Base-by-base conservation (phyloP, 1,140 invertebrate genomes). In the Drosophila murphyi region DNA sequence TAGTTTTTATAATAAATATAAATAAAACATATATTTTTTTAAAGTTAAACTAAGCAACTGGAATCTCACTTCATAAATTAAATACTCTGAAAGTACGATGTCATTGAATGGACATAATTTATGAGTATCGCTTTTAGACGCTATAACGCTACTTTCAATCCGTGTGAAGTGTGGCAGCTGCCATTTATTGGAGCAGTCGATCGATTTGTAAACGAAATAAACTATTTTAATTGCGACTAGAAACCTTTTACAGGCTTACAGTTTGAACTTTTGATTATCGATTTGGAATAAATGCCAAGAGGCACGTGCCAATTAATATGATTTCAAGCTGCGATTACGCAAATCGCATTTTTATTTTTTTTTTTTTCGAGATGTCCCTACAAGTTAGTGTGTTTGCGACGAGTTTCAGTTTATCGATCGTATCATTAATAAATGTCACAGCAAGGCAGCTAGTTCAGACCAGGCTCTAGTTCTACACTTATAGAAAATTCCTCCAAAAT, bases 371-470 rank as follows among this genome's bases (percentile, higher is more conserved):
- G 50, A 35, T 59, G 43, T 48, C 74, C 5, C 60, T 59, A 43
- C 52, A 71, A 75, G 20, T 20, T 0, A 20, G 60, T 87, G 59
- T 41, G 62, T 87, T 50, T 73, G 52, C 76, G 55, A 72, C 64
- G 81, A 79, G 61, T 78, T 59, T 45, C 43, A 20, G 8, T 20
- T 20, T 20, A 20, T 20, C 20, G 20, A 20, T 47, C 51, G 62
- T 52, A 87, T 80, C 83, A 87, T 87, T 87, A 83, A 87, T 87
- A 87, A 87, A 83, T 77, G 83, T 87, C 83, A 70, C 70, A 47
- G 47, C 5, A 64, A 45, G 43, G 59, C 60, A 67, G 47, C 56
- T 8, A 48, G 64, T 37, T 12, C 67, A 62, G 45, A 12, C 39
- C 55, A 59, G 32, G 31, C 20, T 37, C 3, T n/a, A 59, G 70